phyloP scores from a whole-genome alignment of 1,140 invertebrate species.

The Aphaenogaster floridana region DNA sequence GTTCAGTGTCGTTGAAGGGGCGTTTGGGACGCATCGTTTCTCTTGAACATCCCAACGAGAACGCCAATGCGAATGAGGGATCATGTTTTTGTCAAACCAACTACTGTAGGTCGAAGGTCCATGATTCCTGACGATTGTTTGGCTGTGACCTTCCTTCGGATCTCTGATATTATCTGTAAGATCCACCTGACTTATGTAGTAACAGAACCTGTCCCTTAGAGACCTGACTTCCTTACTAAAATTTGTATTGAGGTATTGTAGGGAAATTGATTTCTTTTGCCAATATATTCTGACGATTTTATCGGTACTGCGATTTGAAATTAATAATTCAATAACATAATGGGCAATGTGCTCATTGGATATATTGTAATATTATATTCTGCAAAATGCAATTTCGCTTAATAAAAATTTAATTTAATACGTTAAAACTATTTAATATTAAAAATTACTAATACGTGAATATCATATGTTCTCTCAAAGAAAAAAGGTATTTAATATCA shows the following conservation, averaged over 20 bases:
- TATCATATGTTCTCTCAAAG: not conserved
- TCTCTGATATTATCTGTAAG: not conserved
- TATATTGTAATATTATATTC: not conserved
- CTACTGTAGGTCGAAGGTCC: slow-evolving; percentile 1
- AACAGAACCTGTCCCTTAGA: not conserved
- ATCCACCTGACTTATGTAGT: not conserved
- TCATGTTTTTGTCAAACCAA: slow-evolving; percentile 14
- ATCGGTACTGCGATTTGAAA: not conserved
- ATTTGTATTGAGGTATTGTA: not conserved
- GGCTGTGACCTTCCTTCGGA: not conserved
- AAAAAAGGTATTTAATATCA: not conserved
- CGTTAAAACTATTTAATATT: slow-evolving; percentile 18
- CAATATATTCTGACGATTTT: not conserved
- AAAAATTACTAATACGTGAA: not conserved
- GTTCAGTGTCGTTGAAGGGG: not conserved
- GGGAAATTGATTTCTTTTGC: not conserved
- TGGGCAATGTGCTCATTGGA: not conserved
- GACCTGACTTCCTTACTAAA: not conserved
- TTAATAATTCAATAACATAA: slow-evolving; percentile 9
- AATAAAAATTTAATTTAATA: slow-evolving; percentile 7
- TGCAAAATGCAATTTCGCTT: not conserved
- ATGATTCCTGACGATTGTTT: slow-evolving; percentile 2
- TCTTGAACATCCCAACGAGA: not conserved
- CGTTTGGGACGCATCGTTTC: slow-evolving; percentile 20
- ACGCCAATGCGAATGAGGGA: not conserved